Conservation (phyloP, 2,113 vertebrate genomes). For the Paradisaea rubra region DNA sequence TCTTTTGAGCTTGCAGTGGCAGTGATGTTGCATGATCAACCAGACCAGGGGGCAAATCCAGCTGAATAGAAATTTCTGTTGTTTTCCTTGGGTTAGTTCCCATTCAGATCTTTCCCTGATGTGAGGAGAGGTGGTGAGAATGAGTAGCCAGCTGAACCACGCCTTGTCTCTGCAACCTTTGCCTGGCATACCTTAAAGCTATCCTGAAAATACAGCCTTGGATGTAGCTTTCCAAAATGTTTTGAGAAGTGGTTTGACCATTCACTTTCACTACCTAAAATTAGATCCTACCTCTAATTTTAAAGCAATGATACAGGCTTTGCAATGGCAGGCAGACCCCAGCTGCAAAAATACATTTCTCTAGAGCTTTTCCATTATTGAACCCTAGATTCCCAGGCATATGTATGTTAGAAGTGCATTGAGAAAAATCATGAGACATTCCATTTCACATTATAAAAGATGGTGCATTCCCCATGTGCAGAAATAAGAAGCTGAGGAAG, state of each 20-base stretch:
- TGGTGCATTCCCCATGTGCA: neutral
- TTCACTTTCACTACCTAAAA: neutral
- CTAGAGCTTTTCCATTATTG: slow-evolving; percentile 4
- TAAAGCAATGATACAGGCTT: neutral
- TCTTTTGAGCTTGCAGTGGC: neutral
- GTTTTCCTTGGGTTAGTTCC: neutral
- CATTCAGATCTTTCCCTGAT: neutral
- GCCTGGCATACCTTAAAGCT: neutral
- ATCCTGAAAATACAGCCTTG: neutral
- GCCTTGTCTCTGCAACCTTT: neutral
- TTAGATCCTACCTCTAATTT: neutral
- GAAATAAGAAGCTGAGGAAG: neutral
- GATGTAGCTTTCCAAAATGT: neutral
- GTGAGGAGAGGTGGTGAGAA: neutral
- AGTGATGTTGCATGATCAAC: neutral
- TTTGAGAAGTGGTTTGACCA: neutral
- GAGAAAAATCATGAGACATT: slow-evolving; percentile 21
- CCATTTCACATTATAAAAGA: slow-evolving; percentile 3
- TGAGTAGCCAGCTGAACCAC: neutral
- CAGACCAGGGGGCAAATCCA: neutral
- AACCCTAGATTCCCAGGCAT: neutral
- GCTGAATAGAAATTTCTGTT: neutral
- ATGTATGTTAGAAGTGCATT: neutral
- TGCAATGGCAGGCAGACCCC: neutral
- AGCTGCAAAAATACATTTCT: slow-evolving; percentile 5